These are phyloP conservation scores for Herpetotheres cachinnans DNA, from an alignment of 2,113 vertebrate genomes.

Conservation along the genomic window DNA sequence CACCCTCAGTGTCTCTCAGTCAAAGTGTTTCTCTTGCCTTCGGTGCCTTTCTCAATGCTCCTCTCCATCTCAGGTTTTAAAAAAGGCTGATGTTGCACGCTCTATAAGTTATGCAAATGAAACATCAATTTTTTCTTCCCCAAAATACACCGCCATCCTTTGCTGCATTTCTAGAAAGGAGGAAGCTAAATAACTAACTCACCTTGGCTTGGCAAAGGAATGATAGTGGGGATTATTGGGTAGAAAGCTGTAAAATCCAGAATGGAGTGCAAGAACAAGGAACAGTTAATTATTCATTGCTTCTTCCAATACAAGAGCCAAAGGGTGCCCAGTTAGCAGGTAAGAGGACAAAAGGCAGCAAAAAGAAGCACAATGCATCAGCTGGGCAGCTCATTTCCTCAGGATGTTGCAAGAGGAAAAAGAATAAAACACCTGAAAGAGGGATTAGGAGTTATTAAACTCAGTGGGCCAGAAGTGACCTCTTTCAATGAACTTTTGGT, in stretches of 20 bases:
- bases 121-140: not conserved
- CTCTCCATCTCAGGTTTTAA: not conserved
- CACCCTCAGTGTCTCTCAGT: not conserved
- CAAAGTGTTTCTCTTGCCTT: not conserved
- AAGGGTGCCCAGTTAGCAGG: not conserved
- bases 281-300: not conserved
- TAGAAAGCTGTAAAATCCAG: not conserved
- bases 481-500: not conserved
- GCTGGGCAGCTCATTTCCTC: not conserved
- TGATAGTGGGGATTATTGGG: not conserved
- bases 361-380: not conserved
- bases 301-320: not conserved
- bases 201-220: not conserved
- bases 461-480: not conserved
- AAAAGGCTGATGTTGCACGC: not conserved
- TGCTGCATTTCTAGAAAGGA: not conserved
- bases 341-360: not conserved
- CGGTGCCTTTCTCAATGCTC: not conserved
- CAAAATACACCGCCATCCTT: not conserved
- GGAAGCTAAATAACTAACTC: not conserved
- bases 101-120: constrained; percentile 18
- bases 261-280: not conserved
- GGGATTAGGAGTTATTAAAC: not conserved
- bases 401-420: not conserved
- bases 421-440: not conserved